Evolutionary conservation across 2,797 vertebrate species (phyloP).

Genomic region (Manis pentadactyla): DNA sequence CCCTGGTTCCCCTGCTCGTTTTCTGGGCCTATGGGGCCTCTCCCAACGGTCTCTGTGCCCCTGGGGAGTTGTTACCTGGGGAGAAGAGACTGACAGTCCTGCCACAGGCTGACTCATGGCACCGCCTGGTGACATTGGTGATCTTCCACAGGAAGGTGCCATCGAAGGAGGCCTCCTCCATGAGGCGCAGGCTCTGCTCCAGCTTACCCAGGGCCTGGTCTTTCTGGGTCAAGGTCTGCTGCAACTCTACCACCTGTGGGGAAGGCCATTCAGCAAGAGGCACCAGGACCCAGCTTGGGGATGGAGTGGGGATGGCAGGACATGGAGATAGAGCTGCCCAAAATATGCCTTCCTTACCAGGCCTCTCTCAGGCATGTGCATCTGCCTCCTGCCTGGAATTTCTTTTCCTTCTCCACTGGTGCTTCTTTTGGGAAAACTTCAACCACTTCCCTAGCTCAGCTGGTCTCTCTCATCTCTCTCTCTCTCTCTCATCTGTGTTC

Average conservation of each 20-base stretch:
- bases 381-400: neutral
- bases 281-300: neutral
- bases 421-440: neutral
- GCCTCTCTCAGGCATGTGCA: rapidly evolving
- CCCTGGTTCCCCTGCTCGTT: neutral
- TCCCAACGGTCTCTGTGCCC: neutral
- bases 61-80: constrained; percentile 85
- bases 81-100: constrained; percentile 89
- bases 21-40: neutral
- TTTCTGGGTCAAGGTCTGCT: constrained; percentile 88
- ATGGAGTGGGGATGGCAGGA: neutral
- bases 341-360: neutral
- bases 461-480: too few species aligned
- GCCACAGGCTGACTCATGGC: constrained; percentile 89
- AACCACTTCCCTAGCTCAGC: neutral
- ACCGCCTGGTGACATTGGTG: constrained; percentile 87
- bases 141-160: constrained; percentile 93
- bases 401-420: neutral
- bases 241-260: constrained; percentile 87
- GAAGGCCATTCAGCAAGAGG: neutral
- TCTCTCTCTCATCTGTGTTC: neutral
- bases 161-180: constrained; percentile 89
- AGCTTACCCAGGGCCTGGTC: constrained; percentile 87
- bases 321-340: neutral
- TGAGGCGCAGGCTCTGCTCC: constrained; percentile 86